Evolutionary conservation across 1,140 invertebrate species (phyloP), one percentile per base, ranked within the genome.

Genomic region (Lepidostoma basale): DNA sequence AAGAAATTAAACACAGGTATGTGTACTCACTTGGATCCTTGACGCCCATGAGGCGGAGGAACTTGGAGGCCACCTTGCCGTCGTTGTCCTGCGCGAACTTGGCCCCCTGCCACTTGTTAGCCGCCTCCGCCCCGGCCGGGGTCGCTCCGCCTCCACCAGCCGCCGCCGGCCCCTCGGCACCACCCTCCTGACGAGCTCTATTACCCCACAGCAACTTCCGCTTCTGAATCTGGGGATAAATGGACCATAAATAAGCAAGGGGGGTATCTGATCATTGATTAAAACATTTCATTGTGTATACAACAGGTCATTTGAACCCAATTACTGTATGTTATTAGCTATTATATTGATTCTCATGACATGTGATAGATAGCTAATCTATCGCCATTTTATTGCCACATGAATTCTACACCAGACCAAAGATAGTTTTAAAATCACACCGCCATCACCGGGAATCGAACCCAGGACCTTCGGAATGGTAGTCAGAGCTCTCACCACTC

Each of bases 11-110:
- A 33, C n/a, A n/a, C n/a, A n/a, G n/a, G n/a, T 1, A 60, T 62
- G 3, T 49, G 26, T 14, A 66, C 77, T 62, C 72, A 76, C 79
- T 84, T 33, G 79, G 86, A 18, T 87, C 86, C 78, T 92, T 96
- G 45, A 98, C 97, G 39, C 96, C 96, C 96, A 98, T 98, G 8
- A 98, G 82, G 70, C 96, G 86, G 80, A 96, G 93, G 79, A 98
- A 98, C 82, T 98, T 98, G n/a, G 90, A 93, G 0, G 92, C 90
- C 64, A 95, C 90, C 83, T 94, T 84, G 39, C 94, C 94, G 81
- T 97, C 95, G 28, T 90, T 86, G 81, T 97, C 95, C 75, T 94
- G 89, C 0, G 92, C 88, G 78, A 97, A 96, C 23, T 89, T 90
- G 0, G 93, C 89, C 25, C 90, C 88, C 69, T 91, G 87, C 93